phyloP scores from a whole-genome alignment of 2,797 vertebrate genomes.

The Lepidocolaptes lacrymiger region DNA sequence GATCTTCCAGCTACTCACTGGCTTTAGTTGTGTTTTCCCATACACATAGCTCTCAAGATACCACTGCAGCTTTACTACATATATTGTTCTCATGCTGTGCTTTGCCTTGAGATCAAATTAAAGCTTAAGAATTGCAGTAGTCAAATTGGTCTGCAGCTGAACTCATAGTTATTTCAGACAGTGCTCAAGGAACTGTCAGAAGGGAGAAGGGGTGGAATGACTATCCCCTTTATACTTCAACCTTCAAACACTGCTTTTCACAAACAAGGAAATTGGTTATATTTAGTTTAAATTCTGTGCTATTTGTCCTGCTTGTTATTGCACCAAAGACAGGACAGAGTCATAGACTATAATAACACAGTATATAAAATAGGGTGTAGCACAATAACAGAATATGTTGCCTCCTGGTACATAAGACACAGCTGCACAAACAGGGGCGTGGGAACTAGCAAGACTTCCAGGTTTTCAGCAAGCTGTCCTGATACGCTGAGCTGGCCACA shows the following conservation, averaged over 20 bases:
- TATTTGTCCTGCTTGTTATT: neutral
- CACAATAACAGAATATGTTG: neutral
- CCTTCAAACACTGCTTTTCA: neutral
- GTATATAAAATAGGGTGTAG: neutral
- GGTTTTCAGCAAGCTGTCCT: neutral
- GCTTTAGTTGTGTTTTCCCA: neutral
- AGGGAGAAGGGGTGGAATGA: neutral
- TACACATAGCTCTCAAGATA: neutral
- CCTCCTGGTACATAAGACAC: neutral
- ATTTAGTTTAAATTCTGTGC: neutral
- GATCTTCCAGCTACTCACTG: neutral
- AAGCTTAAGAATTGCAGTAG: neutral
- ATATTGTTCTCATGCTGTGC: neutral
- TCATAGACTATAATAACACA: neutral
- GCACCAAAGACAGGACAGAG: neutral
- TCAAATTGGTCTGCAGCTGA: neutral
- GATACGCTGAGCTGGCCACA: neutral
- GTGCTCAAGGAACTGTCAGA: neutral
- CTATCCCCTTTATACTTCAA: neutral
- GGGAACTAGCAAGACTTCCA: neutral
- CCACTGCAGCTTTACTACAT: neutral
- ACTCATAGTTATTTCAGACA: neutral
- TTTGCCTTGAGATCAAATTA: neutral
- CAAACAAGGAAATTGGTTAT: neutral
- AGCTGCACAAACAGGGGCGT: neutral